Evolutionary conservation across 2,797 vertebrate species (phyloP).

Genomic region (Crocodylus rhombifer): DNA sequence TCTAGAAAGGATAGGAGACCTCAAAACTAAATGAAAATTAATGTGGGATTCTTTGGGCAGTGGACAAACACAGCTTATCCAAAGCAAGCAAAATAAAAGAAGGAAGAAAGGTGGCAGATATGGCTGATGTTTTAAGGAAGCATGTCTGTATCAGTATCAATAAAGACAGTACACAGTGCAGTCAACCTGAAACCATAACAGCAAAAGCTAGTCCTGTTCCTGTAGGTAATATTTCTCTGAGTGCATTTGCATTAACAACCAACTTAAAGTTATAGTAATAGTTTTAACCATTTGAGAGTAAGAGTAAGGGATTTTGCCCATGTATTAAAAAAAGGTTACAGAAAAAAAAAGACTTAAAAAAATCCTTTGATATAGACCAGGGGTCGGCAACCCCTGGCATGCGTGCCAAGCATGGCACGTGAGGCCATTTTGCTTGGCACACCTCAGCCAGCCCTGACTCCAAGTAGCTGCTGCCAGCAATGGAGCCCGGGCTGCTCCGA

Average conservation of each 20-base stretch:
- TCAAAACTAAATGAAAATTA: slow-evolving; percentile 57
- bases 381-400: too few relatives aligned
- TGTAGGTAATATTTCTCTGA: slow-evolving; percentile 12
- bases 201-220: slow-evolving; percentile 20
- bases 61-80: slow-evolving; percentile 43
- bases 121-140: slow-evolving; percentile 64
- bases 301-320: background rate
- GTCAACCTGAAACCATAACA: slow-evolving; percentile 55
- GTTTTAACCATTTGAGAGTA: background rate
- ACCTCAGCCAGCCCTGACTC: too few relatives aligned
- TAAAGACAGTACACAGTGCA: slow-evolving; percentile 67
- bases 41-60: slow-evolving; percentile 67
- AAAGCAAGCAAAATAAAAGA: slow-evolving; percentile 72
- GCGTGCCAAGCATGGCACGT: too few relatives aligned
- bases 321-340: background rate
- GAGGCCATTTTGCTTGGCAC: too few relatives aligned
- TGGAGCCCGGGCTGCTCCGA: too few relatives aligned
- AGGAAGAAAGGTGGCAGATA: slow-evolving; percentile 60
- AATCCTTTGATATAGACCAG: too few relatives aligned
- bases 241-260: background rate
- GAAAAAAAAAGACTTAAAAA: background rate
- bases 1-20: slow-evolving; percentile 56
- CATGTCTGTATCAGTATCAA: slow-evolving; percentile 56
- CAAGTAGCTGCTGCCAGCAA: too few relatives aligned
- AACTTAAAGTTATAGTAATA: background rate